Conservation (phyloP, 2,113 vertebrate genomes). For the Dasypus novemcinctus region DNA sequence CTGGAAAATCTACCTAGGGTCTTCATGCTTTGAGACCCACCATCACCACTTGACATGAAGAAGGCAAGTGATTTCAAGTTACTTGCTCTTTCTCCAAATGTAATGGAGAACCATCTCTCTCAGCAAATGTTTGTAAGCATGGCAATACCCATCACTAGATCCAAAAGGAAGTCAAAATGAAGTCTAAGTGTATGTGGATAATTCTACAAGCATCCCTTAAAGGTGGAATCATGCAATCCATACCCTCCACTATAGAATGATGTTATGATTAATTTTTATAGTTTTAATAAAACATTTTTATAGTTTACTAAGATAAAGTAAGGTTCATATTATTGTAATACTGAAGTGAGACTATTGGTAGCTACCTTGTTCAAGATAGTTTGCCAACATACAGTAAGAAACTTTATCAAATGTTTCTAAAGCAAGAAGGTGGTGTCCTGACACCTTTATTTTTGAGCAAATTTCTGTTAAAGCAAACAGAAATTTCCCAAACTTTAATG, state of each 20-base stretch:
- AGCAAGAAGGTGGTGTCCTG: background rate
- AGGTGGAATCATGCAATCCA: background rate
- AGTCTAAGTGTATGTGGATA: background rate
- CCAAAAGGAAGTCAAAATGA: background rate
- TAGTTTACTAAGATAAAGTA: conserved; percentile 15
- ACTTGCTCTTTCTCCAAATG: background rate
- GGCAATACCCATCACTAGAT: background rate
- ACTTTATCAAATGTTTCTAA: background rate
- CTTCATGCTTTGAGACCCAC: background rate
- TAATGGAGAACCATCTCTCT: background rate
- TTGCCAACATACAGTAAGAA: background rate
- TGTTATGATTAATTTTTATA: background rate
- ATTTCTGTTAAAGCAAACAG: background rate
- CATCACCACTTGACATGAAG: background rate
- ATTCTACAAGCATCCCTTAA: background rate
- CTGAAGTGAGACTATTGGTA: background rate
- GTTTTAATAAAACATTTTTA: background rate
- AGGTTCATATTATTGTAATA: background rate
- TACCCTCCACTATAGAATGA: background rate
- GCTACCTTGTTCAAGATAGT: background rate
- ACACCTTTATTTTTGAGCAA: background rate
- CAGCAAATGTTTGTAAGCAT: background rate
- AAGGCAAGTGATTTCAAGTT: background rate
- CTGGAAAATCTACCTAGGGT: background rate
- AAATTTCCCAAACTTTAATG: background rate